Evolutionary conservation across 1,140 invertebrate genomes (phyloP).

Genomic region (Mercenaria mercenaria): DNA sequence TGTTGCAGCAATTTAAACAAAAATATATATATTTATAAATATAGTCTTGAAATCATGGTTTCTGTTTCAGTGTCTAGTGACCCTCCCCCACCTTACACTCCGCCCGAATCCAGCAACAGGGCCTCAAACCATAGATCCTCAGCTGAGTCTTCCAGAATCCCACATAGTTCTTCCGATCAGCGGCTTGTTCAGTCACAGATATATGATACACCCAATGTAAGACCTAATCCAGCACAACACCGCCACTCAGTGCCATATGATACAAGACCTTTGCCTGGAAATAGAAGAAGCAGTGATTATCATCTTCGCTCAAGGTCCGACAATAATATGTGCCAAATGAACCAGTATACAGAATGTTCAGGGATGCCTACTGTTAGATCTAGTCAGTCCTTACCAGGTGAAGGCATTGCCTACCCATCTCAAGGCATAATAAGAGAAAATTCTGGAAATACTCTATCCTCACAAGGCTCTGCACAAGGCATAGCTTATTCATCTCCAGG

Average conservation of each 20-base stretch:
- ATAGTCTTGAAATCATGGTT: too few species aligned
- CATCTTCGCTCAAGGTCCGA: constrained; percentile 3
- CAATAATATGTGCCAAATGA: neutral
- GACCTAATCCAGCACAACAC: neutral
- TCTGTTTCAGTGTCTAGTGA: constrained; percentile 1
- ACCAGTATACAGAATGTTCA: neutral
- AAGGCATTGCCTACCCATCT: neutral
- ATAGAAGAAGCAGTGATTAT: neutral
- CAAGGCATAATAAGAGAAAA: neutral
- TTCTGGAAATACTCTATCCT: neutral
- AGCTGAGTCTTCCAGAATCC: neutral
- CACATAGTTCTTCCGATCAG: neutral
- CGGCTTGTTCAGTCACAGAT: neutral
- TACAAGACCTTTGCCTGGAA: neutral
- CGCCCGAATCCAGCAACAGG: neutral
- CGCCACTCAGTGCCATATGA: neutral
- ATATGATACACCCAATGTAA: neutral
- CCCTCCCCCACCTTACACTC: constrained; percentile 52
- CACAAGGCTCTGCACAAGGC: neutral
- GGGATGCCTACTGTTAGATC: neutral
- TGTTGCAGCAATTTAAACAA: too few species aligned
- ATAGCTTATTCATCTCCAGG: neutral
- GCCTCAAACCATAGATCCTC: neutral
- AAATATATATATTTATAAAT: too few species aligned
- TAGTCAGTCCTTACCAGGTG: neutral